Evolutionary conservation across 1,140 invertebrate genomes (phyloP).

Genomic region (Macrocentrus cingulum): DNA sequence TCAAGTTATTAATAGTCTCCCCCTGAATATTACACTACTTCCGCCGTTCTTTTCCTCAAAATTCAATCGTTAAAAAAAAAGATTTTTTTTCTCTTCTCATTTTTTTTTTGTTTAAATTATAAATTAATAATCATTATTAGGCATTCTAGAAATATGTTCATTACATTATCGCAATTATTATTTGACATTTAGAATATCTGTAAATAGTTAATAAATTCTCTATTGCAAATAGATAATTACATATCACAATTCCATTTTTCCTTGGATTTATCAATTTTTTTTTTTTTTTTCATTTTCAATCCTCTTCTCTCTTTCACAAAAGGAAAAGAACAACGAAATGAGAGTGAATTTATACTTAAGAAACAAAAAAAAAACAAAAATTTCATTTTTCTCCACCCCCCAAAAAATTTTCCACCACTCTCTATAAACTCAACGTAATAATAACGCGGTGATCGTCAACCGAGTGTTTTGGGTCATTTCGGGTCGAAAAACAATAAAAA

Average conservation of each 20-base stretch:
- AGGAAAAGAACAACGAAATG: slow-evolving; percentile 39
- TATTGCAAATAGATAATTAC: slow-evolving; percentile 52
- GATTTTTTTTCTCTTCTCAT: too few relatives aligned
- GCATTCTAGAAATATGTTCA: slow-evolving; percentile 2
- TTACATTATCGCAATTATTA: slow-evolving; percentile 10
- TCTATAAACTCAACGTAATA: slow-evolving; percentile 7
- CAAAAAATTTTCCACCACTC: neutral
- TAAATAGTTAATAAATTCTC: slow-evolving; percentile 47
- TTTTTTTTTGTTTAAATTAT: neutral
- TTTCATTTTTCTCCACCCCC: slow-evolving; percentile 10
- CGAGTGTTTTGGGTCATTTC: slow-evolving; percentile 16
- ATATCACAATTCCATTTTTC: slow-evolving; percentile 46
- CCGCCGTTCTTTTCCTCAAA: slow-evolving; percentile 15
- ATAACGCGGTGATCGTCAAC: neutral
- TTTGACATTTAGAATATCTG: slow-evolving; percentile 37
- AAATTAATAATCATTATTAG: neutral
- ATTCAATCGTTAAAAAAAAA: neutral
- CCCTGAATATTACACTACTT: neutral
- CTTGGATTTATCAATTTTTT: neutral
- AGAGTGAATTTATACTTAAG: slow-evolving; percentile 7
- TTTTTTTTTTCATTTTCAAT: slow-evolving; percentile 31
- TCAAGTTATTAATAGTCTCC: neutral
- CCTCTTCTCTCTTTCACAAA: too few relatives aligned
- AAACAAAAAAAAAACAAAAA: too few relatives aligned
- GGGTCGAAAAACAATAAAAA: slow-evolving; percentile 14